Evolutionary conservation across 2,797 vertebrate genomes (phyloP).

Genomic region (Varecia variegata): DNA sequence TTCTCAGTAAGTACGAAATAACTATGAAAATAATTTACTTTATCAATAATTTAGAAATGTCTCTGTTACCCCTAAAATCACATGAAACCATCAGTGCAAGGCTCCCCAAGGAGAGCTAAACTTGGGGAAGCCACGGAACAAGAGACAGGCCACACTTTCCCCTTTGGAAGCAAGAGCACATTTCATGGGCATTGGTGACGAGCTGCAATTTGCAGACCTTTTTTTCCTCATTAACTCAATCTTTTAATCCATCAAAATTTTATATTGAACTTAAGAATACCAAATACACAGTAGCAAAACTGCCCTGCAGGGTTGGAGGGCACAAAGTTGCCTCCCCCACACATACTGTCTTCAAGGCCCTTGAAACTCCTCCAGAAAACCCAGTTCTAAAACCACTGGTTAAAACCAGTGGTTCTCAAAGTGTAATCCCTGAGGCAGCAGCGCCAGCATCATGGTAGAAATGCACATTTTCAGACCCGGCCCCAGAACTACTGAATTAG

Average conservation of each 20-base stretch:
- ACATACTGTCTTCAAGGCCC: neutral
- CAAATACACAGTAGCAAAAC: neutral
- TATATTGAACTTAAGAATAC: neutral
- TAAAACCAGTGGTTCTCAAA: neutral
- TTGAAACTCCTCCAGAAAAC: neutral
- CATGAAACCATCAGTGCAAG: neutral
- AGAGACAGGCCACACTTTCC: neutral
- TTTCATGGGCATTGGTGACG: neutral
- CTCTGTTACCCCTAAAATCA: neutral
- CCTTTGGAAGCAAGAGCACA: neutral
- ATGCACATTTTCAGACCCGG: neutral
- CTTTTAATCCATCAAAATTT: neutral
- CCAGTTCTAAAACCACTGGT: neutral
- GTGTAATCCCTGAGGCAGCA: neutral
- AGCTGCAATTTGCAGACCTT: neutral
- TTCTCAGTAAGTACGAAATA: neutral
- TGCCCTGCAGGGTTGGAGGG: neutral
- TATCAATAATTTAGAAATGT: neutral
- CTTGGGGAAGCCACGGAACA: accelerated
- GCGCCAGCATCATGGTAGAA: neutral
- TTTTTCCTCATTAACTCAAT: neutral
- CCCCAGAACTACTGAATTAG: neutral
- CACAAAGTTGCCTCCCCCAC: neutral
- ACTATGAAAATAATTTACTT: neutral
- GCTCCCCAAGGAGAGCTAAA: accelerated